Conservation (phyloP, 2,113 vertebrate genomes). For the Bothrops jararaca region DNA sequence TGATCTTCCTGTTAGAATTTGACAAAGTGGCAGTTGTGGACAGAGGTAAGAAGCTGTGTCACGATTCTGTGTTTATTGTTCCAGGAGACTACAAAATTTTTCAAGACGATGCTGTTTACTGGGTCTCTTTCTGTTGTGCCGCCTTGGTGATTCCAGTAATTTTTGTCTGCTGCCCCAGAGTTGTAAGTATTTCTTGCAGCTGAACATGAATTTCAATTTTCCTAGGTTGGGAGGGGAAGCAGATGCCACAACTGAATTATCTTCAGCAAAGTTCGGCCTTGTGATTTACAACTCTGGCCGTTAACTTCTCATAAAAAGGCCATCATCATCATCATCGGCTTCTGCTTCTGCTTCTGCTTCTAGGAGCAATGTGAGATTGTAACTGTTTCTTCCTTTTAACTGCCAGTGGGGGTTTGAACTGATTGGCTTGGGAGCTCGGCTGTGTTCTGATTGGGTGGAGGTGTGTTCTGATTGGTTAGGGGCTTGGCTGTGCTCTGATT, state of each 20-base stretch:
- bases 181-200: constrained; percentile 71
- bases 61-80: constrained; percentile 14
- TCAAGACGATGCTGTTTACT: constrained; percentile 80
- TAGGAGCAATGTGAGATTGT: too few species aligned
- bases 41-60: background rate
- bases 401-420: too few species aligned
- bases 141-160: constrained; percentile 76
- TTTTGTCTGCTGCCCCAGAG: constrained; percentile 85
- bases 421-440: too few species aligned
- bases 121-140: constrained; percentile 84
- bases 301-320: background rate
- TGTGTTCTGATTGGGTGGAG: too few species aligned
- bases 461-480: too few species aligned
- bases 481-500: too few species aligned
- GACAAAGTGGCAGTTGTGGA: background rate
- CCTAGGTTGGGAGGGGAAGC: background rate
- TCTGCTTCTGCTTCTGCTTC: too few species aligned
- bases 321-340: too few species aligned
- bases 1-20: background rate
- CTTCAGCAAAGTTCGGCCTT: background rate
- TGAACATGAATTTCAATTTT: background rate
- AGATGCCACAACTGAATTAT: background rate
- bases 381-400: too few species aligned
- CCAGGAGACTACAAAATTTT: constrained; percentile 84
- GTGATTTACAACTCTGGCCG: background rate